Evolutionary conservation across 2,113 vertebrate genomes (phyloP), one percentile per base, ranked within the genome.

Genomic region (Tragelaphus strepsiceros): DNA sequence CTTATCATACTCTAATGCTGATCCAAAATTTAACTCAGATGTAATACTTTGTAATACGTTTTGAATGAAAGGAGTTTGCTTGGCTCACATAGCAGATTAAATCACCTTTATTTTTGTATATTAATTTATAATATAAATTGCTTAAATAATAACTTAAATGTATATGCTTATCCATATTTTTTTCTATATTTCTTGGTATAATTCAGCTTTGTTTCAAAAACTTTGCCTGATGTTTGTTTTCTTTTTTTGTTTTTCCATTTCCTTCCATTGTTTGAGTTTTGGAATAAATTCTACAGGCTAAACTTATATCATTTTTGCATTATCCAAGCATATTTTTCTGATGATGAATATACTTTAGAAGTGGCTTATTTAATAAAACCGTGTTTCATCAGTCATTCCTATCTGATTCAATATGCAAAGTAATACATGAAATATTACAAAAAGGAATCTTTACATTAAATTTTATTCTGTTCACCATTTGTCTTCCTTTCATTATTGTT

Each of bases 351-450:
- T 86, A 17, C 88, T 83, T 97, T 22, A 62, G 81, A 94, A 10
- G 96, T 92, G 3, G 0, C 59, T 97, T 95, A 94, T 95, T 97
- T 97, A 96, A 98, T 96, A 97, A 98, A 97, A 90, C 94, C 32
- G 43, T 96, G 1, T 90, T 97, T 98, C 54, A 93, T 98, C 91
- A 93, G 83, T 96, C 97, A 77, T 97, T 94, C 71, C 12, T 46
- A 84, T 97, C n/a, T 96, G 95, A 95, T 93, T 98, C 87, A 85
- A 80, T 94, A 93, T 96, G 95, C 90, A 98, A 97, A 97, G 39
- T 88, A 93, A 94, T 22, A 77, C 83, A 80, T 92, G 61, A 91
- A 92, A 32, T 93, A 92, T 96, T 96, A 91, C 58, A 58, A 81
- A 88, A 93, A 84, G 67, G 35, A 67, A 77, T 82, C 54, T 94